Percentiles rank a stretch among this genome's conserved stretches.
Evolutionary conservation across 1,140 invertebrate genomes (phyloP).

Genomic region (Melitaea cinxia): DNA sequence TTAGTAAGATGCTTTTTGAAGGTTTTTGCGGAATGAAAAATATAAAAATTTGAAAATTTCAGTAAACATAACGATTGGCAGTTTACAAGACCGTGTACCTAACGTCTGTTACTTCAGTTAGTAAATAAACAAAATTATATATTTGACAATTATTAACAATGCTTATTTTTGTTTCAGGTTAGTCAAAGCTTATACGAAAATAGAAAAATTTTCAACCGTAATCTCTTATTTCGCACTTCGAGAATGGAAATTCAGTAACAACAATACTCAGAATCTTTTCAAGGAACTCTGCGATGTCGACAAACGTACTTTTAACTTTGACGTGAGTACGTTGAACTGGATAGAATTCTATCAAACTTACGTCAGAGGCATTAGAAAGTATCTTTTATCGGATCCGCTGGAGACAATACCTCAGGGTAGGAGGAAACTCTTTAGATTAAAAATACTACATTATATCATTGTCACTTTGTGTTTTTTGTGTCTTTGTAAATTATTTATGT

Average conservation of each 20-base stretch:
- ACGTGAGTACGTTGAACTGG: slow-evolving; percentile 83
- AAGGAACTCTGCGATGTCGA: slow-evolving; percentile 81
- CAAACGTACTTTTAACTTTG: slow-evolving; percentile 60
- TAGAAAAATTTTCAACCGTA: slow-evolving; percentile 86
- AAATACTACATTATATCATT: slow-evolving; percentile 47
- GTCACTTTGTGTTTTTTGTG: slow-evolving; percentile 35
- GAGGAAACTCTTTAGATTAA: slow-evolving; percentile 49
- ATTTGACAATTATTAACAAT: neutral
- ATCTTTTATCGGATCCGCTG: slow-evolving; percentile 84
- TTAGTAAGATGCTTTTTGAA: no score
- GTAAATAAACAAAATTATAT: no score
- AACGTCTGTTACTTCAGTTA: neutral
- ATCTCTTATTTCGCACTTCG: slow-evolving; percentile 87
- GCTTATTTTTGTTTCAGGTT: slow-evolving; percentile 80
- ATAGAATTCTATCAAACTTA: slow-evolving; percentile 82
- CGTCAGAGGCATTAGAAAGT: slow-evolving; percentile 82
- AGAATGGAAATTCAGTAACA: slow-evolving; percentile 87
- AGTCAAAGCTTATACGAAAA: slow-evolving; percentile 87
- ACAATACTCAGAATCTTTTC: slow-evolving; percentile 82
- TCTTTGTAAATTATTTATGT: slow-evolving; percentile 42
- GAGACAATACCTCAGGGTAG: slow-evolving; percentile 68
- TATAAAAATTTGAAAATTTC: no score
- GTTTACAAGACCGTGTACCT: no score
- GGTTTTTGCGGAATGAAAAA: no score
- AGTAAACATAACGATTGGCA: no score